Evolutionary conservation across 2,888 invertebrate species (phyloP).

Genomic region (Cyaniris semiargus): DNA sequence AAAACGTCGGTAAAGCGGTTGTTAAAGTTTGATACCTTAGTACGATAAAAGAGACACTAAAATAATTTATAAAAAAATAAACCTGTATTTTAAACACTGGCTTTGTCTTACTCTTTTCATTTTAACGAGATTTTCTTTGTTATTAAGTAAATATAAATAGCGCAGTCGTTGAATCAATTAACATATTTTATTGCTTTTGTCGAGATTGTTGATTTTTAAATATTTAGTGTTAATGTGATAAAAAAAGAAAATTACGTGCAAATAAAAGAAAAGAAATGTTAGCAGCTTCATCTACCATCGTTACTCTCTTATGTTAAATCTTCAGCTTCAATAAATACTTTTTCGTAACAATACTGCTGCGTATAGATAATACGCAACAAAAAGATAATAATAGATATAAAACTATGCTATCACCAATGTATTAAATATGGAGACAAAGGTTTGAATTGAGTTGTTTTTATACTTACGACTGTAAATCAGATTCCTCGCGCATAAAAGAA

Average conservation of each 20-base stretch:
- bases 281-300: background rate
- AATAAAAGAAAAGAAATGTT: background rate
- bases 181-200: background rate
- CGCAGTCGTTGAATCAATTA: too few species aligned
- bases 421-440: background rate
- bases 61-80: too few species aligned
- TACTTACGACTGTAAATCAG: slow-evolving; percentile 17
- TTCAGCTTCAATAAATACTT: too few species aligned
- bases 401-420: background rate
- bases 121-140: too few species aligned
- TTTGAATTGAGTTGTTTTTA: background rate
- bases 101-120: too few species aligned
- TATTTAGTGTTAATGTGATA: background rate
- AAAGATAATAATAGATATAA: background rate
- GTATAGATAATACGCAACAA: background rate
- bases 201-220: background rate
- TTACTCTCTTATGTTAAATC: background rate
- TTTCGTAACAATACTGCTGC: too few species aligned
- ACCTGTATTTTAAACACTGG: too few species aligned
- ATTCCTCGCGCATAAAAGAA: slow-evolving; percentile 14
- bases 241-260: background rate
- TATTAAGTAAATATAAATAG: too few species aligned
- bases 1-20: too few species aligned
- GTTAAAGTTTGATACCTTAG: too few species aligned
- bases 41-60: too few species aligned